Conservation (phyloP, 1,140 invertebrate species). For the Mamestra configurata region DNA sequence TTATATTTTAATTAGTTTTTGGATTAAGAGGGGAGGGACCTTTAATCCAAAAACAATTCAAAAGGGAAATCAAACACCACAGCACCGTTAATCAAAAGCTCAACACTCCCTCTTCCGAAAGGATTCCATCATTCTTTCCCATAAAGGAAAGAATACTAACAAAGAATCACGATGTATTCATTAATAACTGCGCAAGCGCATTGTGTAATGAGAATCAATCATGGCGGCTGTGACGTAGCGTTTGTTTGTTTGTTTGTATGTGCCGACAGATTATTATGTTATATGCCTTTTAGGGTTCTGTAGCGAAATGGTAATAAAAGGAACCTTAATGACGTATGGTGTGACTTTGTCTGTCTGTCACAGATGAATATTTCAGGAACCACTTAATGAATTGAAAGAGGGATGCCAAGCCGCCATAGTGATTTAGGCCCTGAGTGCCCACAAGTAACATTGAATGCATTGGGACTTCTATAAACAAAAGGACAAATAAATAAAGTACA, state of each 20-base stretch:
- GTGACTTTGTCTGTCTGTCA: too few species aligned
- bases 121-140: slow-evolving; percentile 18
- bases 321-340: too few species aligned
- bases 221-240: slow-evolving; percentile 23
- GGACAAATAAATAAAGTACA: too few species aligned
- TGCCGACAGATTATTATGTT: slow-evolving; percentile 4
- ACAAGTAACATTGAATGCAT: too few species aligned
- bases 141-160: slow-evolving; percentile 35
- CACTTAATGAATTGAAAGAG: too few species aligned
- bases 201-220: slow-evolving; percentile 42
- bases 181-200: slow-evolving; percentile 38
- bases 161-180: slow-evolving; percentile 40
- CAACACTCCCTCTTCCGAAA: not conserved
- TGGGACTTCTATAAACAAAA: too few species aligned
- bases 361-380: too few species aligned
- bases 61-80: not conserved
- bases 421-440: too few species aligned
- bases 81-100: not conserved
- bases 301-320: too few species aligned
- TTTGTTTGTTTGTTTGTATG: slow-evolving; percentile 1
- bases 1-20: too few species aligned
- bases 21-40: too few species aligned
- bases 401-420: too few species aligned
- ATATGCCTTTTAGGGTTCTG: not conserved
- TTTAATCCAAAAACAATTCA: not conserved